A percentile compares a stretch with the other conserved stretches of the same genome.
These are phyloP conservation scores for Nansenia antarctica DNA, from an alignment of 2,113 vertebrate species.

Conservation along the genomic window DNA sequence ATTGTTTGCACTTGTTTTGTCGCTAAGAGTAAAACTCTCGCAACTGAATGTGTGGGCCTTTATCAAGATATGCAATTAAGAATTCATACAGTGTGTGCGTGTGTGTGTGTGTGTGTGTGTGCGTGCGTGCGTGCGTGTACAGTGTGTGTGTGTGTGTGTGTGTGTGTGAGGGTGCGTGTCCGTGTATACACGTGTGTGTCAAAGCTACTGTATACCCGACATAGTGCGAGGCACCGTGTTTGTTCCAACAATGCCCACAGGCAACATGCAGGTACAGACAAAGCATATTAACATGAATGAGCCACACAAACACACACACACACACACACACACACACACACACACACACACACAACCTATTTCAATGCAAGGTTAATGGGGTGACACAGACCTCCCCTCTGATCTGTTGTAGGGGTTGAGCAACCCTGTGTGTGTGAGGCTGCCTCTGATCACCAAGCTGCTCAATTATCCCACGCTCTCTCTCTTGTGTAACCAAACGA, in stretches of 20 bases:
- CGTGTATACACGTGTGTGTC: neutral
- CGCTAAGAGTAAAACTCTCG: neutral
- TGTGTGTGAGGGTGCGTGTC: too few species aligned
- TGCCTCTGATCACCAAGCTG: neutral
- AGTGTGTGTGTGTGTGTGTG: too few species aligned
- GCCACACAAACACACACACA: too few species aligned
- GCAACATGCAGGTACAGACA: neutral
- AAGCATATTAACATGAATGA: neutral
- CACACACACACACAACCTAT: neutral
- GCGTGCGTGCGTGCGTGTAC: too few species aligned
- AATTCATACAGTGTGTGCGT: too few species aligned
- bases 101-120: too few species aligned
- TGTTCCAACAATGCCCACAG: neutral
- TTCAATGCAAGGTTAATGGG: neutral
- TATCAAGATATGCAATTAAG: too few species aligned
- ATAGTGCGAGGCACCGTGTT: too few species aligned
- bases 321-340: too few species aligned
- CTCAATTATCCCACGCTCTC: neutral
- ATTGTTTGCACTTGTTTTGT: neutral
- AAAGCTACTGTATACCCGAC: too few species aligned
- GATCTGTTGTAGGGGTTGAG: too few species aligned
- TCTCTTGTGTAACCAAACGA: neutral
- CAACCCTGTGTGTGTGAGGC: too few species aligned
- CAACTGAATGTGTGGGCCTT: neutral
- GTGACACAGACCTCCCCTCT: neutral